Conservation (phyloP, 1,140 invertebrate species). For the Aphaenogaster floridana region DNA sequence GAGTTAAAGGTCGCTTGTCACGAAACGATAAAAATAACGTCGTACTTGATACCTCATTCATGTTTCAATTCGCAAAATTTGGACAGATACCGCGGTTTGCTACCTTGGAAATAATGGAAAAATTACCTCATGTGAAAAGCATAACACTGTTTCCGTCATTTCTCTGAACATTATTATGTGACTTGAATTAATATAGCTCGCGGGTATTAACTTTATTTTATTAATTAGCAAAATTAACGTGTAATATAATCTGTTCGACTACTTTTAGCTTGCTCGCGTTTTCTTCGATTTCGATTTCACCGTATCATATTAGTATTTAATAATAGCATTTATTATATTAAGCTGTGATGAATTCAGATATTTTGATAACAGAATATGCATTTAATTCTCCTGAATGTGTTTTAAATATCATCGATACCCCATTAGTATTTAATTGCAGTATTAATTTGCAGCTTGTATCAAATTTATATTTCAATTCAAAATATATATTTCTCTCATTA, state of each 20-base stretch:
- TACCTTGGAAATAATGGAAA: neutral
- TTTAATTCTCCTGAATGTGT: neutral
- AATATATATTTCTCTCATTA: slow-evolving; percentile 8
- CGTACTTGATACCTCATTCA: slow-evolving; percentile 27
- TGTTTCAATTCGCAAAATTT: slow-evolving; percentile 15
- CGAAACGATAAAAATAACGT: slow-evolving; percentile 31
- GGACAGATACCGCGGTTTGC: neutral
- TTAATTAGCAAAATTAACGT: neutral
- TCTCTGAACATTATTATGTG: neutral
- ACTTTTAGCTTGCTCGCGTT: neutral
- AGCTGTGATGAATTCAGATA: neutral
- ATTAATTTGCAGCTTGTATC: slow-evolving; percentile 26
- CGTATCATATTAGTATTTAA: slow-evolving; percentile 12
- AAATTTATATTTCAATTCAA: slow-evolving; percentile 30
- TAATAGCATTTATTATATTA: neutral
- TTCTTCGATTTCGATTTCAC: neutral
- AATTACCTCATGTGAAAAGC: neutral
- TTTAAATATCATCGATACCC: slow-evolving; percentile 36
- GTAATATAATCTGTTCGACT: slow-evolving; percentile 8
- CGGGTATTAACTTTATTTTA: neutral
- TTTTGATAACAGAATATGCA: slow-evolving; percentile 32
- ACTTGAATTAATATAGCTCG: neutral
- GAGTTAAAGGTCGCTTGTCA: neutral
- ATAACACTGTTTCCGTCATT: neutral
- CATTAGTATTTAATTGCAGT: slow-evolving; percentile 40